Evolutionary conservation across 2,113 vertebrate species (phyloP), one percentile per base, ranked within the genome.

Genomic region (Alces alces): DNA sequence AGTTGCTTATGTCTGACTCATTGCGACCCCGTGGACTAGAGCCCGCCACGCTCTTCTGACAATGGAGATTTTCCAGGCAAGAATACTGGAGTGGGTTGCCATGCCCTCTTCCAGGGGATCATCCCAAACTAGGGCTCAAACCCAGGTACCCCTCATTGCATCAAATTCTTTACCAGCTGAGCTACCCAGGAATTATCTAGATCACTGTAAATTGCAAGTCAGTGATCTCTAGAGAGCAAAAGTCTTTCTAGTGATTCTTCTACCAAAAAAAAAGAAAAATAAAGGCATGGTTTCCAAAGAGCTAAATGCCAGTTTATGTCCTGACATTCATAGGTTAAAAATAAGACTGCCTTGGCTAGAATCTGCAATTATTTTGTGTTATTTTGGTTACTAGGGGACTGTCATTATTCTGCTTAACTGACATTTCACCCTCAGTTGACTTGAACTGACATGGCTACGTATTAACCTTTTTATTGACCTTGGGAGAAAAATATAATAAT

Each of bases 391-490:
- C 96, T 96, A 96, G 95, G 76, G 55, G 30, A 17, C 45, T 93
- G 47, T 88, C 91, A 90, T 95, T 84, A 95, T 97, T 98, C 92
- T 96, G n/a, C 91, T 97, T 97, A 84, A 93, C n/a, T 96, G 84
- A 54, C 83, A 95, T 17, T 95, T 97, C 85, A 95, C 25, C n/a
- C 8, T 25, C 90, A 90, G 70, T 85, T 12, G 91, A 83, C 80
- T 92, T 94, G n/a, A 94, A 87, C 57, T 97, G 52, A 91, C 60
- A 0, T 95, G 11, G n/a, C 33, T 93, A 89, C 96, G 66, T 55
- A 7, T 94, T 66, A 97, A 92, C 61, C 64, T 97, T 60, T 87
- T 66, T 84, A 79, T 15, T 97, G 85, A 96, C 55, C 54, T 95
- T 95, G 97, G 52, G 86, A 92, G 78, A 90, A 93, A 93, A 83